Evolutionary conservation across 2,888 invertebrate species (phyloP), one percentile per base, ranked within the genome.

Genomic region (Gasteruption jaculator): DNA sequence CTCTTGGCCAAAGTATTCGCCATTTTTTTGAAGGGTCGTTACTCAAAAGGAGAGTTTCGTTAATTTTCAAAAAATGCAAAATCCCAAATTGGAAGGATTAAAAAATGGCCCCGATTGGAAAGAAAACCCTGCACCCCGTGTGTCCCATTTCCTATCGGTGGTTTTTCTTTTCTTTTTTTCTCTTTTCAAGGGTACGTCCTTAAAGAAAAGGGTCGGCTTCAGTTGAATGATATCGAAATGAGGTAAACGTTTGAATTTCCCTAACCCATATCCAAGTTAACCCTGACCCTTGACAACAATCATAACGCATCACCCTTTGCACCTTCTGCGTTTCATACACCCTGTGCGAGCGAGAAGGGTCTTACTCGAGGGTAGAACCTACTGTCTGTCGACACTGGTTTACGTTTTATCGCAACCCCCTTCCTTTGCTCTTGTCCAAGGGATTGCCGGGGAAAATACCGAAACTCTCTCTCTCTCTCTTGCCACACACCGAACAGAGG

Each of bases 201-300:
- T n/a, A n/a, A n/a, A n/a, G n/a, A 27, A 26, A 27, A 35, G 15
- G 47, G 44, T 40, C 42, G 43, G 37, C 41, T 26, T 35, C 44
- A 47, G 38, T 49, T 41, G 48, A 40, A 45, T 48, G 48, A 52
- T 53, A 46, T 49, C 42, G 44, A 35, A 44, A 50, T 39, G 45
- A 43, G 46, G 49, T n/a, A n/a, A n/a, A n/a, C n/a, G n/a, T n/a
- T n/a, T 47, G 54, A 54, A 56, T 60, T 58, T 54, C 54, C 54
- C 56, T 56, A 54, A 53, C 52, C 55, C 55, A 54, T 54, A 53
- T 51, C 46, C 49, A 48, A 44, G 50, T 46, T 56, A 59, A 63
- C 60, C 61, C 59, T 61, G 65, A 65, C 63, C n/a, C 65, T 52
- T 46, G 60, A 53, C 55, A 60, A 60, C 57, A 57, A 60, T 58